phyloP scores from a whole-genome alignment of 2,113 vertebrate species.

The Melanerpes formicivorus region DNA sequence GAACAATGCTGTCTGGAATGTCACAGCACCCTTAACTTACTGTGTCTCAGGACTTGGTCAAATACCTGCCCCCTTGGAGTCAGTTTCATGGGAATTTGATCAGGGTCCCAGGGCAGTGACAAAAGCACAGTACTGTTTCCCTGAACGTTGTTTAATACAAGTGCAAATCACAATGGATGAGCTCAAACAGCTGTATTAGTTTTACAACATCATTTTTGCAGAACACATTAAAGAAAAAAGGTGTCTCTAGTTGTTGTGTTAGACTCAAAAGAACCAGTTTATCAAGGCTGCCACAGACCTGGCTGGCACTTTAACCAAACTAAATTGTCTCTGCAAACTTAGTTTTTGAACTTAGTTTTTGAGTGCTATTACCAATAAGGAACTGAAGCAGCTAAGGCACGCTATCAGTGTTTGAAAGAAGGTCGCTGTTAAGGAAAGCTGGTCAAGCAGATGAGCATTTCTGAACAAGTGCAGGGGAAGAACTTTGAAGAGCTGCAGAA shows the following conservation, averaged over 20 bases:
- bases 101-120: background rate
- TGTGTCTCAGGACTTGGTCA: background rate
- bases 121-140: background rate
- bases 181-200: background rate
- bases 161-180: background rate
- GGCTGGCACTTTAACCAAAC: background rate
- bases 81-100: background rate
- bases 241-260: background rate
- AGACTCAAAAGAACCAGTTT: background rate
- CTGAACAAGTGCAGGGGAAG: background rate
- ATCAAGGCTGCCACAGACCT: background rate
- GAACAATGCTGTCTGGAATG: rapidly evolving
- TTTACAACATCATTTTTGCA: background rate
- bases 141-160: background rate
- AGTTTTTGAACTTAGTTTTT: background rate
- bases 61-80: background rate
- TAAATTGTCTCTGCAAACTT: background rate
- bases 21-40: background rate
- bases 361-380: background rate
- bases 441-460: background rate
- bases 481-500: background rate
- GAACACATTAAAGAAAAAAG: background rate
- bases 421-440: background rate
- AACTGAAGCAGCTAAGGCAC: background rate
- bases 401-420: background rate